Evolutionary conservation across 2,797 vertebrate genomes (phyloP).

Genomic region (Chloroceryle amazona): DNA sequence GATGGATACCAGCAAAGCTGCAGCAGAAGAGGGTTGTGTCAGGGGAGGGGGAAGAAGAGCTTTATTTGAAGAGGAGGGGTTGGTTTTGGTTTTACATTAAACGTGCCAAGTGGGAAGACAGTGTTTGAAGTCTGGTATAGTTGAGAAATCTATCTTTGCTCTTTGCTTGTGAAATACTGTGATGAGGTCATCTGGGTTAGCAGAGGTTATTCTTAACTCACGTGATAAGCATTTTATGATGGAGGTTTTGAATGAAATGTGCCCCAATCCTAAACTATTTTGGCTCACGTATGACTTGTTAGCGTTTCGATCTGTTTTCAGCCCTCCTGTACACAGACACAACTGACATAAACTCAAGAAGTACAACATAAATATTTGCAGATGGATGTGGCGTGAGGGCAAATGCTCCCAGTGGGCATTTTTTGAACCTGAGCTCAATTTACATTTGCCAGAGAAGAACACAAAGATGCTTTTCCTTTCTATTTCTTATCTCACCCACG

Average conservation of each 20-base stretch:
- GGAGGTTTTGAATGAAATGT: not conserved
- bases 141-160: not conserved
- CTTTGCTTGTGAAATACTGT: not conserved
- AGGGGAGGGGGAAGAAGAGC: not conserved
- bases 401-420: not conserved
- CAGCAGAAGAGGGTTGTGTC: not conserved
- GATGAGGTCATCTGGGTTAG: not conserved
- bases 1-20: not conserved
- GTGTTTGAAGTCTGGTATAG: not conserved
- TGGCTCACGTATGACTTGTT: not conserved
- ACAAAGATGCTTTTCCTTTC: not conserved
- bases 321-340: not conserved
- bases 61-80: not conserved
- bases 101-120: not conserved
- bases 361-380: constrained; percentile 21
- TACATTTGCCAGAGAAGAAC: not conserved
- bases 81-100: not conserved
- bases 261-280: not conserved
- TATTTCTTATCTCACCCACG: not conserved
- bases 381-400: not conserved
- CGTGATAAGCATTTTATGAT: not conserved
- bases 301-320: not conserved
- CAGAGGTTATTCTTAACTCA: not conserved
- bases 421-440: not conserved
- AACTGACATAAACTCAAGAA: not conserved